A percentile compares a stretch with the other conserved stretches of the same genome.
Evolutionary conservation across 2,888 invertebrate species (phyloP).

Genomic region (Macrosoma leucophasiata): DNA sequence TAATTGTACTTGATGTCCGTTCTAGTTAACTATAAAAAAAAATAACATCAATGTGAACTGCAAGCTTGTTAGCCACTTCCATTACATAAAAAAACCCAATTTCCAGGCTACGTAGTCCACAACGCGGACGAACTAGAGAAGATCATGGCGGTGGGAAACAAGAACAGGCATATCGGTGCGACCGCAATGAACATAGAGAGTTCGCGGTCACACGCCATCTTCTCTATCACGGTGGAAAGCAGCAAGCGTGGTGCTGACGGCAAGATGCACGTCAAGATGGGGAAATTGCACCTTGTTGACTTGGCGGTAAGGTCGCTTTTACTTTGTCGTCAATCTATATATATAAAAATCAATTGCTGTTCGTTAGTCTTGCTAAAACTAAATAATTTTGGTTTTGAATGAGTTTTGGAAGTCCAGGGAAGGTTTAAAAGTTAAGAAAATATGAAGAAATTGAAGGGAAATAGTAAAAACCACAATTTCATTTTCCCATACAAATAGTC

Average conservation of each 20-base stretch:
- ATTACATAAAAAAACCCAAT: not conserved
- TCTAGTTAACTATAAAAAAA: not conserved
- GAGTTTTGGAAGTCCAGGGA: too few species aligned
- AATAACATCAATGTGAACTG: not conserved
- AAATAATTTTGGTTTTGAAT: too few species aligned
- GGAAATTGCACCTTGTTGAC: conserved; percentile 98
- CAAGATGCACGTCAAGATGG: conserved; percentile 93
- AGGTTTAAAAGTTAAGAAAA: too few species aligned
- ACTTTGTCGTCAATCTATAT: too few species aligned
- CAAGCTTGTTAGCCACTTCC: not conserved
- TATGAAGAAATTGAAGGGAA: too few species aligned
- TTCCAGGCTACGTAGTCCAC: conserved; percentile 94
- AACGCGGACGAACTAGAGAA: conserved; percentile 96
- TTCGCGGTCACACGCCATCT: conserved; percentile 98
- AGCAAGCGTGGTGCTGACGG: conserved; percentile 89
- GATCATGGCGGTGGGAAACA: conserved; percentile 97
- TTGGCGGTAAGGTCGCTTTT: conserved; percentile 89
- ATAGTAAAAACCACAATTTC: too few species aligned
- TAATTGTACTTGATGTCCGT: conserved; percentile 1
- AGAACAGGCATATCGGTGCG: conserved; percentile 85
- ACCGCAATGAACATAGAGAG: conserved; percentile 99
- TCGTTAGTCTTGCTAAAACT: too few species aligned
- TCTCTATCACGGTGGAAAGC: conserved; percentile 97
- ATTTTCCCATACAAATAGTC: too few species aligned
- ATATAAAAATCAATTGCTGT: too few species aligned